A percentile compares a stretch with the other conserved stretches of the same genome.
phyloP scores from a whole-genome alignment of 2,888 invertebrate species.

The Hirtodrosophila duncani region DNA sequence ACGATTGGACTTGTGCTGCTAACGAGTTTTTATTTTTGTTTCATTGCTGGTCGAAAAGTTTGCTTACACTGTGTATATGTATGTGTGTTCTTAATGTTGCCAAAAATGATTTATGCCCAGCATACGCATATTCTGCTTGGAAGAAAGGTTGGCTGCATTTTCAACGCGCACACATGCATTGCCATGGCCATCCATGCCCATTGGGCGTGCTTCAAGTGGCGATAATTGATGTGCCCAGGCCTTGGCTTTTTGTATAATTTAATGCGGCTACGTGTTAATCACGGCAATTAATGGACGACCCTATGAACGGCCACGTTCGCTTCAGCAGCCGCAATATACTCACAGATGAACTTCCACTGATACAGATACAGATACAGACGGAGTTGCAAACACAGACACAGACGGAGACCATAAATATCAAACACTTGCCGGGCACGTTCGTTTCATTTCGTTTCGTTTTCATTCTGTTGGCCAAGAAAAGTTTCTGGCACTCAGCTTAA shows the following conservation, averaged over 20 bases:
- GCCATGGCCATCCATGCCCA: too few relatives aligned
- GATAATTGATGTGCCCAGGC: slow-evolving; percentile 61
- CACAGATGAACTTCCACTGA: slow-evolving; percentile 13
- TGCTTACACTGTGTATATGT: slow-evolving; percentile 7
- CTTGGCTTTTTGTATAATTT: slow-evolving; percentile 50
- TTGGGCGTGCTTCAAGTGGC: slow-evolving; percentile 30
- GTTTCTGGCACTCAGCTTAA: slow-evolving; percentile 62
- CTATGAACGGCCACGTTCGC: slow-evolving; percentile 32
- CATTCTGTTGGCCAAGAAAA: slow-evolving; percentile 11
- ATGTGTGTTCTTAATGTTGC: slow-evolving; percentile 37
- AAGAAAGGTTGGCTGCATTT: background rate
- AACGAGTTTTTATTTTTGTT: slow-evolving; percentile 71
- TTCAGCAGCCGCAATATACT: slow-evolving; percentile 1
- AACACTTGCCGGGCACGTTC: slow-evolving; percentile 54
- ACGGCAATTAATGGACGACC: slow-evolving; percentile 64
- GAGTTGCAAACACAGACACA: slow-evolving; percentile 43
- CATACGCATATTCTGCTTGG: too few relatives aligned
- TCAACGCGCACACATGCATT: slow-evolving; percentile 17
- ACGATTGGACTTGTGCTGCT: slow-evolving; percentile 26
- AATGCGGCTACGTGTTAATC: slow-evolving; percentile 71
- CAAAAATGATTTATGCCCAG: slow-evolving; percentile 74
- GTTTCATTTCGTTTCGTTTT: too few relatives aligned
- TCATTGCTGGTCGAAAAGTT: slow-evolving; percentile 52
- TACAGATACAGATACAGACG: slow-evolving; percentile 18
- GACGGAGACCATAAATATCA: slow-evolving; percentile 58